Evolutionary conservation across 2,888 invertebrate species (phyloP).

Genomic region (Hypomecis punctinalis): DNA sequence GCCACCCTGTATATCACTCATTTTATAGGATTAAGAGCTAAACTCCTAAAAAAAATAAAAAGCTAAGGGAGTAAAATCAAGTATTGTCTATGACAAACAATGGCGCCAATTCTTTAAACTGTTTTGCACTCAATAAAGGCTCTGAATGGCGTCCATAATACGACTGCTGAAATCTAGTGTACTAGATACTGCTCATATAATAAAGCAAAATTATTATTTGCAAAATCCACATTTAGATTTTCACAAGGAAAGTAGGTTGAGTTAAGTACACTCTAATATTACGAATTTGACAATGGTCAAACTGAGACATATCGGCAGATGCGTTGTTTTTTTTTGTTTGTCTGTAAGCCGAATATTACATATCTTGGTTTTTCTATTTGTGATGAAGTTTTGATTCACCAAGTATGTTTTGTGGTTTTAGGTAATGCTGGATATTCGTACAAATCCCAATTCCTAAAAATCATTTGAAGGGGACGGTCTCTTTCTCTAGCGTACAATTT

Average conservation of each 20-base stretch:
- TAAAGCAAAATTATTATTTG: slow-evolving; percentile 41
- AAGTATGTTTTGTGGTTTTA: too few species aligned
- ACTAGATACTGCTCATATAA: slow-evolving; percentile 48
- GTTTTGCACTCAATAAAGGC: slow-evolving; percentile 29
- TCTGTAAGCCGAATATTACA: too few species aligned
- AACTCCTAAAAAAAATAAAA: too few species aligned
- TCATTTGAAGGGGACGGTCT: not conserved
- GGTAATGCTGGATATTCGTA: slow-evolving; percentile 60
- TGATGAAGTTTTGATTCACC: too few species aligned
- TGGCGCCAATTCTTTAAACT: not conserved
- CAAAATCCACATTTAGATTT: slow-evolving; percentile 42
- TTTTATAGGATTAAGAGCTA: too few species aligned
- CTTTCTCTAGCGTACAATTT: not conserved
- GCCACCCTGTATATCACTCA: too few species aligned
- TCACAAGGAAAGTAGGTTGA: slow-evolving; percentile 50
- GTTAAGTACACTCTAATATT: too few species aligned
- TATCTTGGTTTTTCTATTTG: too few species aligned
- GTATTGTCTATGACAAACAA: not conserved
- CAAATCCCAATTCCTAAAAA: slow-evolving; percentile 45
- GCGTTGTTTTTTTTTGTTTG: too few species aligned
- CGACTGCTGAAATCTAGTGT: slow-evolving; percentile 45
- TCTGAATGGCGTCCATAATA: slow-evolving; percentile 41
- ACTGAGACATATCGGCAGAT: too few species aligned
- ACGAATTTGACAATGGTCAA: too few species aligned
- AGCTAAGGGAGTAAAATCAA: not conserved